phyloP scores from a whole-genome alignment of 2,888 invertebrate genomes.

The Macaria notata region DNA sequence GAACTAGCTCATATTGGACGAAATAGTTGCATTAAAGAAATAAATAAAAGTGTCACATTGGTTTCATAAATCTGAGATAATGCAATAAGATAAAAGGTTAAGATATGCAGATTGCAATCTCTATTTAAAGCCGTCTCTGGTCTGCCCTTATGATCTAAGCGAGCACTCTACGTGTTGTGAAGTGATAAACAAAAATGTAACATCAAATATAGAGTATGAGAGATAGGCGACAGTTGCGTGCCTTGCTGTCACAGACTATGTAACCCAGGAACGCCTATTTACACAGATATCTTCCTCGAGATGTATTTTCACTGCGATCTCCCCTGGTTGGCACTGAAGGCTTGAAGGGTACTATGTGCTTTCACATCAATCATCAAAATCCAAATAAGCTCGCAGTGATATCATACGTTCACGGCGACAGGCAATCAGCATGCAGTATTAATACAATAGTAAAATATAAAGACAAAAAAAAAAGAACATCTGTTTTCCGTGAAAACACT shows the following conservation, averaged over 20 bases:
- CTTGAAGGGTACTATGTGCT: too few species aligned
- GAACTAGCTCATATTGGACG: constrained; percentile 13
- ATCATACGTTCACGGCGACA: too few species aligned
- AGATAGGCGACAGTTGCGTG: constrained; percentile 40
- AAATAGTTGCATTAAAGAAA: constrained; percentile 11
- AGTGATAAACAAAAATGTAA: constrained; percentile 18
- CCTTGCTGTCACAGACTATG: neutral
- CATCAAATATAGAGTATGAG: constrained; percentile 29
- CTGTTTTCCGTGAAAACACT: too few species aligned
- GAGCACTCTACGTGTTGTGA: constrained; percentile 1
- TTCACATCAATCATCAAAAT: too few species aligned
- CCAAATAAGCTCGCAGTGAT: too few species aligned
- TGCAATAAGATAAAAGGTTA: constrained; percentile 3
- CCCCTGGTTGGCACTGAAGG: too few species aligned
- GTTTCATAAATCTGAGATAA: constrained; percentile 6
- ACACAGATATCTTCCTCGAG: too few species aligned
- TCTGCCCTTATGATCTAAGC: constrained; percentile 1
- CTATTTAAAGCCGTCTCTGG: neutral
- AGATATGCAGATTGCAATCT: neutral
- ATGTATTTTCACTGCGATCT: too few species aligned
- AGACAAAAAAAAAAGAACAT: too few species aligned
- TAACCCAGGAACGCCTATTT: too few species aligned
- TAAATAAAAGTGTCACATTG: constrained; percentile 11
- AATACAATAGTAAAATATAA: too few species aligned
- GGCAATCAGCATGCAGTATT: too few species aligned